Evolutionary conservation across 2,113 vertebrate genomes (phyloP).

Genomic region (Lophochroa leadbeateri): DNA sequence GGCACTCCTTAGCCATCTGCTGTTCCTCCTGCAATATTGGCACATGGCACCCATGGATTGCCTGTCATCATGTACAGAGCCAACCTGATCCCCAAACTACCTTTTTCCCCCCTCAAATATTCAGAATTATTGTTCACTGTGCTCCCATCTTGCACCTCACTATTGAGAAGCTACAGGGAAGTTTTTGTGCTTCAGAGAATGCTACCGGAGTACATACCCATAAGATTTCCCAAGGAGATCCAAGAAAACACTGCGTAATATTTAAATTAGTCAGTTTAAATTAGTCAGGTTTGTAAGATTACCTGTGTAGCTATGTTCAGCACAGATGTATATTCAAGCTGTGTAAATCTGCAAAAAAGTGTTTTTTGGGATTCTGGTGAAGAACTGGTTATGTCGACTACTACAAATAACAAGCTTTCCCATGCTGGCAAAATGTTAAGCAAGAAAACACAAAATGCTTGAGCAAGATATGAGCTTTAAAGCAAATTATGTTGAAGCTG

Average conservation of each 20-base stretch:
- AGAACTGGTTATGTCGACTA: background rate
- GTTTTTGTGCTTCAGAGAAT: background rate
- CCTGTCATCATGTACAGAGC: background rate
- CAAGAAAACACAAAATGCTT: background rate
- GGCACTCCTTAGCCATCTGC: background rate
- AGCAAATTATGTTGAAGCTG: background rate
- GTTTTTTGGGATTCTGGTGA: background rate
- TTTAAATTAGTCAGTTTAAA: background rate
- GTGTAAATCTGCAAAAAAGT: background rate
- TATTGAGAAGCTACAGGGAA: background rate
- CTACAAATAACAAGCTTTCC: background rate
- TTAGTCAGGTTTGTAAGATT: background rate
- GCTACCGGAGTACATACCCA: background rate
- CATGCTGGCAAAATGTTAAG: background rate
- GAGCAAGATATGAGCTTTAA: background rate
- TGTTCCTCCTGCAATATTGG: background rate
- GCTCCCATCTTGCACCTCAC: background rate
- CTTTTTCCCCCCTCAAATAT: background rate
- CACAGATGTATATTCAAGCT: background rate
- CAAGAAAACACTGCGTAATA: background rate
- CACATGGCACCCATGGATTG: background rate
- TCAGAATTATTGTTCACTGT: background rate
- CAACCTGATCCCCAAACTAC: rapidly evolving
- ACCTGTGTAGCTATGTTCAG: background rate
- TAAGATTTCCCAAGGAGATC: background rate